phyloP scores from a whole-genome alignment of 2,888 invertebrate genomes.

The Parnassius orleans region DNA sequence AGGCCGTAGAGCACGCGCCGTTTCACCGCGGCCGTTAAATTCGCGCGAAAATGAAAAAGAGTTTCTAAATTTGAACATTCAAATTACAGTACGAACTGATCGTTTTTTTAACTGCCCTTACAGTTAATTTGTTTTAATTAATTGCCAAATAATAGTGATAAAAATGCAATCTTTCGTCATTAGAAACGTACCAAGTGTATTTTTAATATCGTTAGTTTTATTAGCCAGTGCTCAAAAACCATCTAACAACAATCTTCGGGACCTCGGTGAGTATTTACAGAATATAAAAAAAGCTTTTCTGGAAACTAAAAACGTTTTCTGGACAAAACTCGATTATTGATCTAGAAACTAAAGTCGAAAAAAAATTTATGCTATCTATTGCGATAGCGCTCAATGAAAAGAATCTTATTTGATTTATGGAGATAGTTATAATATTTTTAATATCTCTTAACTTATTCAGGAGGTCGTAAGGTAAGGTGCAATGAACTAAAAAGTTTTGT shows the following conservation, averaged over 20 bases:
- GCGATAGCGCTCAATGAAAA: too few species aligned
- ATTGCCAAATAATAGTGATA: conserved; percentile 17
- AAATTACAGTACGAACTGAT: conserved; percentile 26
- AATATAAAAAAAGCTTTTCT: neutral
- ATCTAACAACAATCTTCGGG: conserved; percentile 57
- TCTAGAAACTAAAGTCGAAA: too few species aligned
- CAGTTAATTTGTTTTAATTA: conserved; percentile 9
- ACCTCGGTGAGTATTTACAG: conserved; percentile 59
- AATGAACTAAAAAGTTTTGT: too few species aligned
- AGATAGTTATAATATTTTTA: neutral
- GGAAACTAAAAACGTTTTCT: neutral
- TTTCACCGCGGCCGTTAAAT: conserved; percentile 45
- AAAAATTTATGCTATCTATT: too few species aligned
- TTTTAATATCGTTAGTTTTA: conserved; percentile 66
- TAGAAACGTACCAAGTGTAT: conserved; percentile 62
- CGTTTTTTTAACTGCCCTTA: conserved; percentile 24
- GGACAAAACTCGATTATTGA: too few species aligned
- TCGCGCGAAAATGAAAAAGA: conserved; percentile 68
- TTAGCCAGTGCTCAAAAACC: conserved; percentile 70
- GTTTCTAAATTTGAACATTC: conserved; percentile 50
- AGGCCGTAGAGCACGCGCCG: conserved; percentile 64
- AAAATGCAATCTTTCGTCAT: conserved; percentile 62
- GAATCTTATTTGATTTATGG: neutral
- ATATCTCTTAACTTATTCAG: too few species aligned
- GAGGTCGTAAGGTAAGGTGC: too few species aligned